Percentiles rank a stretch among this genome's conserved stretches.
Evolutionary conservation across 1,140 invertebrate genomes (phyloP).

Genomic region (Aphelenchoides avenae): DNA sequence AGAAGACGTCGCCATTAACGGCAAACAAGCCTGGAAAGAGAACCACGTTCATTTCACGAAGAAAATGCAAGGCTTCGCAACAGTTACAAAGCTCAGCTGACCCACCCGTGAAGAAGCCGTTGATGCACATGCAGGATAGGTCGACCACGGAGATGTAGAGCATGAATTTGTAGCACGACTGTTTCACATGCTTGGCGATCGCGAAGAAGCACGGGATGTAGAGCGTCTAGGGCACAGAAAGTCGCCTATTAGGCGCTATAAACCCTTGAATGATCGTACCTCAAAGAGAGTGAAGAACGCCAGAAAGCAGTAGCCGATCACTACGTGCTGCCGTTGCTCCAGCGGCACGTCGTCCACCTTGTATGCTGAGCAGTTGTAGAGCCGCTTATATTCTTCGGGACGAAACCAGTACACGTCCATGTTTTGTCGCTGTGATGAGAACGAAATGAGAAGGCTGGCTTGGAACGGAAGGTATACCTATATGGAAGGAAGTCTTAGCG

Average conservation of each 20-base stretch:
- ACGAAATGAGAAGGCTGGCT: no score
- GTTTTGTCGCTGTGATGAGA: no score
- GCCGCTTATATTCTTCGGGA: constrained; percentile 4
- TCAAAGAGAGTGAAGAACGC: constrained; percentile 14
- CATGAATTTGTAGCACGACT: constrained; percentile 23
- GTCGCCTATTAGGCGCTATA: not conserved
- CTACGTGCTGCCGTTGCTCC: not conserved
- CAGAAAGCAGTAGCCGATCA: constrained; percentile 1
- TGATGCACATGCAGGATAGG: constrained; percentile 10
- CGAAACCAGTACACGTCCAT: constrained; percentile 16
- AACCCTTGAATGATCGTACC: not conserved
- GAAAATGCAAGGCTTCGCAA: not conserved
- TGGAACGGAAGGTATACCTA: no score
- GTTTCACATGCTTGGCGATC: constrained; percentile 12
- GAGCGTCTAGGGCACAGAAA: not conserved
- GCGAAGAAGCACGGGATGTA: constrained; percentile 1
- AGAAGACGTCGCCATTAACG: constrained; percentile 2
- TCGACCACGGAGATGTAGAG: constrained; percentile 18
- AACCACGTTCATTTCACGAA: not conserved
- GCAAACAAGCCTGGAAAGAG: not conserved
- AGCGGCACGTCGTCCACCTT: constrained; percentile 13
- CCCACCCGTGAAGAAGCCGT: constrained; percentile 6
- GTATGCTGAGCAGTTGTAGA: constrained; percentile 15
- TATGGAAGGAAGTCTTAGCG: no score
- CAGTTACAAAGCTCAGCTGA: not conserved